Conservation (phyloP, 1,140 invertebrate genomes). For the Antheraea pernyi region DNA sequence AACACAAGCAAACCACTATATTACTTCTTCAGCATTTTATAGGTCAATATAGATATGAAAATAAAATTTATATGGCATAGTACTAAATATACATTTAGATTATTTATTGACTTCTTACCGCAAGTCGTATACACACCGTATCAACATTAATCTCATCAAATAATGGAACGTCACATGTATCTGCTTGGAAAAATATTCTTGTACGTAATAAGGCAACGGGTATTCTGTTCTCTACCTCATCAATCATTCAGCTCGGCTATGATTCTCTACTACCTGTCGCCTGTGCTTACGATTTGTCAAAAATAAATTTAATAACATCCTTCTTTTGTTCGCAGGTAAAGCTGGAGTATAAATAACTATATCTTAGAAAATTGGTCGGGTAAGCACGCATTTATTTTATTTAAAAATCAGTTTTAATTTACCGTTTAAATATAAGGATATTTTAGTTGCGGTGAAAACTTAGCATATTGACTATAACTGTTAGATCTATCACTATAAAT, state of each 20-base stretch:
- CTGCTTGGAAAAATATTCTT: conserved; percentile 56
- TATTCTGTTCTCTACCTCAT: conserved; percentile 49
- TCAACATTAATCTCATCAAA: conserved; percentile 71
- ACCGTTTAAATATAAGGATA: no score
- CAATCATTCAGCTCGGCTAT: conserved; percentile 43
- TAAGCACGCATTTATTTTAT: background rate
- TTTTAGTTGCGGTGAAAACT: no score
- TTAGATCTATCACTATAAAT: no score
- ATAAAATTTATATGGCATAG: background rate
- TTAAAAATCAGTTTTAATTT: background rate
- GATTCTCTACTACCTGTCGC: conserved; percentile 31
- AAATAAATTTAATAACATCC: conserved; percentile 4
- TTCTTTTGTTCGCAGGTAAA: background rate
- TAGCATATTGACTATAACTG: no score
- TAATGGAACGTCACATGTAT: conserved; percentile 67
- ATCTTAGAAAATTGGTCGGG: background rate
- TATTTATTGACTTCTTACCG: conserved; percentile 1
- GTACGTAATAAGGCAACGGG: conserved; percentile 71
- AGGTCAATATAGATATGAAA: background rate
- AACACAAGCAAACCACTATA: no score
- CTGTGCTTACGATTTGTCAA: conserved; percentile 6
- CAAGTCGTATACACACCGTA: conserved; percentile 11
- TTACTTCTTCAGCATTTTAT: background rate
- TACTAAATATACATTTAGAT: background rate
- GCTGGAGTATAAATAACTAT: background rate